These are phyloP conservation scores for Amazona vittata DNA, from an alignment of 2,113 vertebrate genomes.

Conservation along the genomic window DNA sequence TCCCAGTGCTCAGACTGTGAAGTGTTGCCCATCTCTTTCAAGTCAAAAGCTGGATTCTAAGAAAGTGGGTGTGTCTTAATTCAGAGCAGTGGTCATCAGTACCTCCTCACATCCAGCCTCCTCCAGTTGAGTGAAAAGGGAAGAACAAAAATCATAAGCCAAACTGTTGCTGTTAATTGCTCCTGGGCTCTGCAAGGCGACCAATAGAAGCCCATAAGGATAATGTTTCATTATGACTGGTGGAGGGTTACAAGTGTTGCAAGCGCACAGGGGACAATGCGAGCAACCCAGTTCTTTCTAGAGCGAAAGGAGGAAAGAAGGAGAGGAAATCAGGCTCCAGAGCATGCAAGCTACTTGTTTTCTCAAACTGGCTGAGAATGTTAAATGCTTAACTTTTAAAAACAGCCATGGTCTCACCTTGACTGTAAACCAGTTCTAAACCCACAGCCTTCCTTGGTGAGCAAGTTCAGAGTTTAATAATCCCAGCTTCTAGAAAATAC, in stretches of 20 bases:
- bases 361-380: neutral
- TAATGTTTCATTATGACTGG: neutral
- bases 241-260: neutral
- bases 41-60: neutral
- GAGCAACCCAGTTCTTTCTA: rapidly evolving
- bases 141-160: neutral
- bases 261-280: neutral
- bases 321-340: neutral
- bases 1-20: neutral
- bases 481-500: neutral
- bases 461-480: neutral
- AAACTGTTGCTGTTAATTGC: neutral
- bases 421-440: neutral
- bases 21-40: neutral
- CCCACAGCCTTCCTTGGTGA: neutral
- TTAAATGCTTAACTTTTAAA: neutral
- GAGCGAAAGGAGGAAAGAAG: neutral
- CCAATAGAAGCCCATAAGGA: neutral
- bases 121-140: neutral
- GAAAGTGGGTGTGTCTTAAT: neutral
- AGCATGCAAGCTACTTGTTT: neutral
- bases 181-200: neutral
- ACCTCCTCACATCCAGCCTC: neutral
- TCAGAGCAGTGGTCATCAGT: neutral
- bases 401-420: neutral